phyloP scores from a whole-genome alignment of 2,113 vertebrate genomes.

The Struthidea cinerea region DNA sequence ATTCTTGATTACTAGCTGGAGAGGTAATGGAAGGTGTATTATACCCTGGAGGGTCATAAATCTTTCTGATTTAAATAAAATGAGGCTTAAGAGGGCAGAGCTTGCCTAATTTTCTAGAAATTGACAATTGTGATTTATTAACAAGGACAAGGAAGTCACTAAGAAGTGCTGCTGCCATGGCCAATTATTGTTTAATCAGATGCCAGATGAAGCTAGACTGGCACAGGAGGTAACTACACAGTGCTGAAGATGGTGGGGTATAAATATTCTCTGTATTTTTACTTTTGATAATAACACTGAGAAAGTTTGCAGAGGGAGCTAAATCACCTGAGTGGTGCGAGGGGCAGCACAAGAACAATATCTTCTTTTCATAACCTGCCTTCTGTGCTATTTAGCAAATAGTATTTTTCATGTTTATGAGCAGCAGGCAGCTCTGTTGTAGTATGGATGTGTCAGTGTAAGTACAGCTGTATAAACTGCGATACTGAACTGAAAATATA shows the following conservation, averaged over 20 bases:
- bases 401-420: not conserved
- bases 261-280: not conserved
- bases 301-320: not conserved
- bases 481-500: not conserved
- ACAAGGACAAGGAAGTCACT: constrained; percentile 58
- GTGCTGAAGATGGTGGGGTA: not conserved
- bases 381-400: not conserved
- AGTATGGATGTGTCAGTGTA: not conserved
- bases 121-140: constrained; percentile 63
- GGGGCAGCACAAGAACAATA: not conserved
- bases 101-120: constrained; percentile 40
- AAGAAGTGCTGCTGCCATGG: constrained; percentile 46
- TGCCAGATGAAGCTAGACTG: constrained; percentile 3
- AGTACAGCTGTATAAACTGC: not conserved
- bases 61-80: constrained; percentile 66
- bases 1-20: constrained; percentile 3
- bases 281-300: not conserved
- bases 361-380: not conserved
- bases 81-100: constrained; percentile 50
- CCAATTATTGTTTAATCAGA: constrained; percentile 26
- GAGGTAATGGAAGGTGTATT: constrained; percentile 38
- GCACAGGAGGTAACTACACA: not conserved
- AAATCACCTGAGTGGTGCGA: not conserved
- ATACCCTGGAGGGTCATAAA: constrained; percentile 29
- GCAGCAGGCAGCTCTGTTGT: not conserved